A percentile compares a stretch with the other conserved stretches of the same genome.
These are phyloP conservation scores for Cygnus olor DNA, from an alignment of 2,797 vertebrate species.

Conservation along the genomic window DNA sequence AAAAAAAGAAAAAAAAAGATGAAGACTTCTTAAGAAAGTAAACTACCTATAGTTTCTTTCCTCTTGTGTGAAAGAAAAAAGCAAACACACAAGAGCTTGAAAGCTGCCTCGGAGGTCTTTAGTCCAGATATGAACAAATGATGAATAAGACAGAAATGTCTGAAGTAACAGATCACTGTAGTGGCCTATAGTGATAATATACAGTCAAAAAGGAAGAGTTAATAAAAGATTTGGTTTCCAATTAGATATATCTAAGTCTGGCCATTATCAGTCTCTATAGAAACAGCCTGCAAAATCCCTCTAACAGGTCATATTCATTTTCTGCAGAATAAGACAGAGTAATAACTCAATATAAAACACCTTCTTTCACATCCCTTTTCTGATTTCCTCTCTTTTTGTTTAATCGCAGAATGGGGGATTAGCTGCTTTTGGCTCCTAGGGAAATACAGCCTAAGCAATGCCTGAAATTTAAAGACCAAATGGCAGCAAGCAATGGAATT, in stretches of 20 bases:
- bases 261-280: constrained; percentile 67
- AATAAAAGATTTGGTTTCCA: constrained; percentile 61
- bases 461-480: constrained; percentile 77
- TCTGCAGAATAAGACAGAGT: constrained; percentile 74
- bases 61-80: constrained; percentile 15
- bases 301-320: constrained; percentile 72
- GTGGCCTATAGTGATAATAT: neutral
- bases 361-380: constrained; percentile 60
- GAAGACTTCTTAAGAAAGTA: constrained; percentile 23
- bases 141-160: constrained; percentile 27
- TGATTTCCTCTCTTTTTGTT: constrained; percentile 73
- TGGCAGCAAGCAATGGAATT: constrained; percentile 67
- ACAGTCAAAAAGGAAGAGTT: constrained; percentile 14
- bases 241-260: constrained; percentile 61
- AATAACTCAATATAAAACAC: constrained; percentile 75
- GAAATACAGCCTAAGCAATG: constrained; percentile 51
- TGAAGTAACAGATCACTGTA: constrained; percentile 7
- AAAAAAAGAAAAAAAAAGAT: neutral
- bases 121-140: constrained; percentile 10
- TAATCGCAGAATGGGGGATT: constrained; percentile 74
- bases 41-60: neutral
- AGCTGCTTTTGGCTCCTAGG: constrained; percentile 65
- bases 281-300: constrained; percentile 72
- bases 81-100: constrained; percentile 22
- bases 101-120: neutral